Conservation (phyloP, 2,888 invertebrate species). For the Deilephila elpenor region DNA sequence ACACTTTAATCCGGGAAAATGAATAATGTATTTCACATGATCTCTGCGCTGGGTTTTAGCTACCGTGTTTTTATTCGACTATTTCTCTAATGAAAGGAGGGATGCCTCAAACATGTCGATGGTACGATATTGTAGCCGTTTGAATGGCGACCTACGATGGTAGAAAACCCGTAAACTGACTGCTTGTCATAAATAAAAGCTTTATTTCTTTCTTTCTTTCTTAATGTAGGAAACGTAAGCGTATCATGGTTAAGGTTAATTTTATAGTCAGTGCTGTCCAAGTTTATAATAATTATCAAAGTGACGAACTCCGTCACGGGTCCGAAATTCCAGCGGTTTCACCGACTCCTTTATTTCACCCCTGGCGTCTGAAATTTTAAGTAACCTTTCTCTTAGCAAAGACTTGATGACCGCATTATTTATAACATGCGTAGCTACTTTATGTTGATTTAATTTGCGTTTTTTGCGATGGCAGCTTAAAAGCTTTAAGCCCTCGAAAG, state of each 20-base stretch:
- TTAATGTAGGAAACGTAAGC: too few relatives aligned
- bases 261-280: too few relatives aligned
- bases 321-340: not conserved
- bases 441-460: slow-evolving; percentile 58
- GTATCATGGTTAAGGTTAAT: too few relatives aligned
- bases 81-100: not conserved
- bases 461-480: slow-evolving; percentile 42
- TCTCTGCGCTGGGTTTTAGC: not conserved
- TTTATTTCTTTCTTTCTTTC: too few relatives aligned
- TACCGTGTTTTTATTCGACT: not conserved
- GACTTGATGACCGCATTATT: slow-evolving; percentile 61
- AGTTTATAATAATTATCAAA: too few relatives aligned
- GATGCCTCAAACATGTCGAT: not conserved
- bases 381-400: slow-evolving; percentile 48
- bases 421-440: slow-evolving; percentile 54
- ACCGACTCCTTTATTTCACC: not conserved
- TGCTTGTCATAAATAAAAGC: too few relatives aligned
- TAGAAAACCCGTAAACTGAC: too few relatives aligned
- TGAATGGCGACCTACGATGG: too few relatives aligned
- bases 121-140: too few relatives aligned
- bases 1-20: slow-evolving; percentile 1
- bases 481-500: slow-evolving; percentile 41
- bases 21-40: slow-evolving; percentile 7
- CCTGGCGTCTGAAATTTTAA: slow-evolving; percentile 50
- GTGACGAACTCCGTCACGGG: too few relatives aligned